These are phyloP conservation scores for Trissolcus japonicus DNA, from an alignment of 2,888 invertebrate genomes.

Conservation along the genomic window DNA sequence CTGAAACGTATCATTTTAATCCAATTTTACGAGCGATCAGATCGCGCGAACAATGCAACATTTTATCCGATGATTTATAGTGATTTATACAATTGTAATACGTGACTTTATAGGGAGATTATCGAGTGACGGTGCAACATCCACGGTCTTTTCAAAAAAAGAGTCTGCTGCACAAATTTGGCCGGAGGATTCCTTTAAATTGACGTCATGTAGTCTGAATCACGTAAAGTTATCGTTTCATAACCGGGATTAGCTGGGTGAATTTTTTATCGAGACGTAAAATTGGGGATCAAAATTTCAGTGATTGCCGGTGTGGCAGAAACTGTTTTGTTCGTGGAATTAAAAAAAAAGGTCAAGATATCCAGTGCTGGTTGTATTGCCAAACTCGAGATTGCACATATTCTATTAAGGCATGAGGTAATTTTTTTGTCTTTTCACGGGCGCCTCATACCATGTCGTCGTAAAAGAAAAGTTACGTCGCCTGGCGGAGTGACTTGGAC, in stretches of 20 bases:
- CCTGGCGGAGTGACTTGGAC: slow-evolving; percentile 35
- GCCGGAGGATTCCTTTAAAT: not conserved
- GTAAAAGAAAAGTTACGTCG: slow-evolving; percentile 27
- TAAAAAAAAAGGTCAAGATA: too few species aligned
- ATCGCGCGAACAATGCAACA: slow-evolving; percentile 12
- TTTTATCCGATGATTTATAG: slow-evolving; percentile 48
- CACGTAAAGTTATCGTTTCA: slow-evolving; percentile 3
- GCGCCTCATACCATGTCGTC: slow-evolving; percentile 14
- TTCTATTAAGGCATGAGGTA: slow-evolving; percentile 18
- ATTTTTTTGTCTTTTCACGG: slow-evolving; percentile 33
- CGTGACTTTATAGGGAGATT: slow-evolving; percentile 43
- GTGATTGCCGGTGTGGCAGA: too few species aligned
- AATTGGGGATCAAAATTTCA: too few species aligned
- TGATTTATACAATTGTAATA: slow-evolving; percentile 34
- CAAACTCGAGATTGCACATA: not conserved
- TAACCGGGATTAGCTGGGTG: slow-evolving; percentile 1
- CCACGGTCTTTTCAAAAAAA: not conserved
- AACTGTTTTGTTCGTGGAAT: not conserved
- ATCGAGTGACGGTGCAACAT: slow-evolving; percentile 17
- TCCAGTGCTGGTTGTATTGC: not conserved
- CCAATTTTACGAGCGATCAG: slow-evolving; percentile 41
- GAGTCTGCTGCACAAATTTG: slow-evolving; percentile 12
- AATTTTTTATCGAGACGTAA: slow-evolving; percentile 10
- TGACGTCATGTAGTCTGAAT: not conserved
- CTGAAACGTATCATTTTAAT: slow-evolving; percentile 31